Evolutionary conservation across 2,888 invertebrate species (phyloP).

Genomic region (Homarus gammarus): DNA sequence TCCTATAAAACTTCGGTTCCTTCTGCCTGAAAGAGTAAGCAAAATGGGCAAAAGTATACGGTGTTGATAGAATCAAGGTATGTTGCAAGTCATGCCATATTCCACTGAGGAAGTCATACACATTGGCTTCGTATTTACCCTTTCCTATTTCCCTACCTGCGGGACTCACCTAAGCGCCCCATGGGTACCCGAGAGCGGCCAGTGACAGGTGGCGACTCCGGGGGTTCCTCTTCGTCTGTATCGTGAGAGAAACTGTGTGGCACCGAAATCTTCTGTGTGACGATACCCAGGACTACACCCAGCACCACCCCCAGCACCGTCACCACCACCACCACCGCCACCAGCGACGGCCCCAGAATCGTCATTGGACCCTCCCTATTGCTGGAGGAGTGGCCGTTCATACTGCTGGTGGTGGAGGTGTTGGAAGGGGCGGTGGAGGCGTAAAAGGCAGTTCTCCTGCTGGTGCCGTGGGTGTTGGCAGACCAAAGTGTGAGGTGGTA

Average conservation of each 20-base stretch:
- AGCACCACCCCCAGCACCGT: constrained; percentile 49
- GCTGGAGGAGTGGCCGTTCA: constrained; percentile 50
- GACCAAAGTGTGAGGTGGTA: constrained; percentile 60
- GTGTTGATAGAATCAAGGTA: neutral
- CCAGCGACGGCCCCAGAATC: constrained; percentile 37
- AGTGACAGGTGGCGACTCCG: neutral
- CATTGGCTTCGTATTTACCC: neutral
- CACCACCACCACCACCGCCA: constrained; percentile 57
- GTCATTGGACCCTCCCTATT: constrained; percentile 23
- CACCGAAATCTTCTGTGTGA: constrained; percentile 30
- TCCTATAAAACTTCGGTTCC: constrained; percentile 5
- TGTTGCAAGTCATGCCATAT: neutral
- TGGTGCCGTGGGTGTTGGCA: constrained; percentile 59
- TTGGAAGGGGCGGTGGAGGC: constrained; percentile 49
- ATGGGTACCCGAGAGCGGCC: constrained; percentile 16
- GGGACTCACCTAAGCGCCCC: constrained; percentile 59
- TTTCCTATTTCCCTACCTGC: constrained; percentile 39
- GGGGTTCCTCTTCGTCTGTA: constrained; percentile 31
- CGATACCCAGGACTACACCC: constrained; percentile 48
- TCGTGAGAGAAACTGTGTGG: neutral
- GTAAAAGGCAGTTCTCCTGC: constrained; percentile 24
- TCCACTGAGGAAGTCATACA: neutral
- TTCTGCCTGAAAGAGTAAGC: constrained; percentile 27
- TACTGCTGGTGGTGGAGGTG: constrained; percentile 50
- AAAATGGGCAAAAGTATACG: neutral